These are phyloP conservation scores for Lepidochitona cinerea DNA, from an alignment of 2,888 invertebrate genomes.

Conservation along the genomic window DNA sequence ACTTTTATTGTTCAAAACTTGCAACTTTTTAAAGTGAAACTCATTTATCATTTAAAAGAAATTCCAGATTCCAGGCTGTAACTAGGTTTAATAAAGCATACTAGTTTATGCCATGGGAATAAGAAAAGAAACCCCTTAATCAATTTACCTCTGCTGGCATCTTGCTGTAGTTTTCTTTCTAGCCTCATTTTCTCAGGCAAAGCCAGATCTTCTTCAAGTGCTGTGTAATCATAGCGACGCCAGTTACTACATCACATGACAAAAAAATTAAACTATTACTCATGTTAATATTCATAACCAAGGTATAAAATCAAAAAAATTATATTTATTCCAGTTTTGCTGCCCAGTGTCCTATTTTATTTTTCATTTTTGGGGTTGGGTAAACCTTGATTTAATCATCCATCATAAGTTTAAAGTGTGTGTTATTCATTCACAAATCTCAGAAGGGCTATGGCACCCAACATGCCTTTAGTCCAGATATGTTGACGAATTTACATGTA, in stretches of 20 bases:
- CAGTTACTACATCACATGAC: not conserved
- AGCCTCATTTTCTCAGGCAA: slow-evolving; percentile 77
- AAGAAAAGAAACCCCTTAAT: too few species aligned
- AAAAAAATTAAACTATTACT: not conserved
- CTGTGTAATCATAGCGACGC: slow-evolving; percentile 79
- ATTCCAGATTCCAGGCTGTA: too few species aligned
- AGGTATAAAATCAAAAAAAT: not conserved
- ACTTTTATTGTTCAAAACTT: too few species aligned
- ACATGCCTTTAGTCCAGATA: not conserved
- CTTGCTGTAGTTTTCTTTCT: slow-evolving; percentile 74
- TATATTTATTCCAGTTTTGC: too few species aligned
- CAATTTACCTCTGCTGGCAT: slow-evolving; percentile 52
- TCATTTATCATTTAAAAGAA: too few species aligned
- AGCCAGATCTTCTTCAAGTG: slow-evolving; percentile 75
- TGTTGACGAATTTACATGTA: not conserved
- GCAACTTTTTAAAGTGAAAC: too few species aligned
- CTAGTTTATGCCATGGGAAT: too few species aligned
- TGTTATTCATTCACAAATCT: not conserved
- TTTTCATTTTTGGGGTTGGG: too few species aligned
- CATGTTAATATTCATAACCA: not conserved
- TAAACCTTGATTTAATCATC: too few species aligned
- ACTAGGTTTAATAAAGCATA: too few species aligned
- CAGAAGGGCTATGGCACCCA: too few species aligned
- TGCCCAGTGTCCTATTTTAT: too few species aligned
- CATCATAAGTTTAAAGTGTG: not conserved